Conservation (phyloP, 2,797 vertebrate species). For the Lithobates sylvaticus region DNA sequence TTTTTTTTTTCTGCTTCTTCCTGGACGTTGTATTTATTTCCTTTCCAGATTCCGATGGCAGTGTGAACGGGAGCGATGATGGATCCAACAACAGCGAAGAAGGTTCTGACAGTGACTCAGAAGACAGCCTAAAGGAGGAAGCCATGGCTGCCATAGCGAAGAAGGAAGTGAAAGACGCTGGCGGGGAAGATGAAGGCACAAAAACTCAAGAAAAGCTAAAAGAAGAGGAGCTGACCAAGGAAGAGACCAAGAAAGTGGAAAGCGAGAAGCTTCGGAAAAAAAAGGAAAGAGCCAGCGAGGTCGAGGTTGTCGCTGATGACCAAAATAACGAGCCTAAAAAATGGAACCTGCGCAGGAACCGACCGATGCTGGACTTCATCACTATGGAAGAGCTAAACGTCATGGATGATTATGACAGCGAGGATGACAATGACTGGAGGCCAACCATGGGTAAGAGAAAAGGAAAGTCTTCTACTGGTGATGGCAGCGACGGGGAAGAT, state of each 20-base stretch:
- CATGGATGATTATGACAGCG: slow-evolving; percentile 98
- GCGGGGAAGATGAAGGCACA: slow-evolving; percentile 80
- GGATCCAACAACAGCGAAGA: slow-evolving; percentile 86
- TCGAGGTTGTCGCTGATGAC: slow-evolving; percentile 77
- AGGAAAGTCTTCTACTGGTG: slow-evolving; percentile 80
- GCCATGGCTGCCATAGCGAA: slow-evolving; percentile 66
- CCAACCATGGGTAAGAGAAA: slow-evolving; percentile 89
- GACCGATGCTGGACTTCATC: slow-evolving; percentile 93
- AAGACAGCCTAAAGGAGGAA: slow-evolving; percentile 84
- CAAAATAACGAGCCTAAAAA: slow-evolving; percentile 89
- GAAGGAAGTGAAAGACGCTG: slow-evolving; percentile 66
- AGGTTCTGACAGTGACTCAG: slow-evolving; percentile 90
- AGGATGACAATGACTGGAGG: slow-evolving; percentile 98
- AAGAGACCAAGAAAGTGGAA: slow-evolving; percentile 82
- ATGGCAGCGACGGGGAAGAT: slow-evolving; percentile 84
- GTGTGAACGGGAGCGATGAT: slow-evolving; percentile 91
- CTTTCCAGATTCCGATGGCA: slow-evolving; percentile 93
- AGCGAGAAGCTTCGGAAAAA: slow-evolving; percentile 81
- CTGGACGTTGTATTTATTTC: slow-evolving; percentile 6
- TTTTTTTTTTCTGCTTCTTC: neutral
- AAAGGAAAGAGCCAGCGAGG: slow-evolving; percentile 77
- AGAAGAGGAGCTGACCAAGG: slow-evolving; percentile 84
- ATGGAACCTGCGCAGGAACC: slow-evolving; percentile 96
- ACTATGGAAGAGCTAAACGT: slow-evolving; percentile 96
- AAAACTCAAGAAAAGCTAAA: slow-evolving; percentile 75